A percentile compares a stretch with the other conserved stretches of the same genome.
phyloP scores from a whole-genome alignment of 2,113 vertebrate species.

The Catagonus wagneri region DNA sequence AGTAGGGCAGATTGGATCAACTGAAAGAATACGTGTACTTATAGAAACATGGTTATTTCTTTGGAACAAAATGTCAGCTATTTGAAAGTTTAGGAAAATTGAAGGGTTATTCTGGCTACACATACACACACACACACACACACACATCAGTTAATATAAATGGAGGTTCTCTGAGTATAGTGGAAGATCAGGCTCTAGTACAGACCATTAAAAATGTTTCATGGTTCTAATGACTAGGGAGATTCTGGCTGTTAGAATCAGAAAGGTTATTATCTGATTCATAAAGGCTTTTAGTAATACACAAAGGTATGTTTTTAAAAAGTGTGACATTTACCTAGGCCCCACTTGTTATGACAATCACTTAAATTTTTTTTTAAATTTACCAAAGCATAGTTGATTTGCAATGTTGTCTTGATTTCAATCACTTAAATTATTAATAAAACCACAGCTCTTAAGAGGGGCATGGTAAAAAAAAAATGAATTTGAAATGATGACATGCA shows the following conservation, averaged over 20 bases:
- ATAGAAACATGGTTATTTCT: constrained; percentile 4
- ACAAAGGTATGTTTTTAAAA: constrained; percentile 33
- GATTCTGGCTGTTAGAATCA: constrained; percentile 52
- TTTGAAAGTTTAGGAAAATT: constrained; percentile 15
- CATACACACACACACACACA: background rate
- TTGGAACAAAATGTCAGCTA: background rate
- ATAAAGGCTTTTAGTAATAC: constrained; percentile 61
- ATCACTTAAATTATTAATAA: constrained; percentile 46
- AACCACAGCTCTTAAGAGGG: background rate
- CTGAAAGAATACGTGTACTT: constrained; percentile 38
- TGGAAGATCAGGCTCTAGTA: background rate
- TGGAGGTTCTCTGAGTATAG: background rate
- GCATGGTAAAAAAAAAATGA: background rate
- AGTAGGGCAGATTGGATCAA: background rate
- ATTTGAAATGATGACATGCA: background rate
- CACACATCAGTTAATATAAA: background rate
- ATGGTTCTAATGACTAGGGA: background rate
- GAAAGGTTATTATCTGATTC: constrained; percentile 50
- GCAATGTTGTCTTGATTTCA: no score
- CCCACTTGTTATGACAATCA: background rate
- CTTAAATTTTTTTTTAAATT: no score
- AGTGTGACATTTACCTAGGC: constrained; percentile 5
- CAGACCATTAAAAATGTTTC: background rate
- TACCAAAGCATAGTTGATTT: no score
- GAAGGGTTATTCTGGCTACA: background rate